phyloP scores from a whole-genome alignment of 2,113 vertebrate species.

The Centrocercus urophasianus region DNA sequence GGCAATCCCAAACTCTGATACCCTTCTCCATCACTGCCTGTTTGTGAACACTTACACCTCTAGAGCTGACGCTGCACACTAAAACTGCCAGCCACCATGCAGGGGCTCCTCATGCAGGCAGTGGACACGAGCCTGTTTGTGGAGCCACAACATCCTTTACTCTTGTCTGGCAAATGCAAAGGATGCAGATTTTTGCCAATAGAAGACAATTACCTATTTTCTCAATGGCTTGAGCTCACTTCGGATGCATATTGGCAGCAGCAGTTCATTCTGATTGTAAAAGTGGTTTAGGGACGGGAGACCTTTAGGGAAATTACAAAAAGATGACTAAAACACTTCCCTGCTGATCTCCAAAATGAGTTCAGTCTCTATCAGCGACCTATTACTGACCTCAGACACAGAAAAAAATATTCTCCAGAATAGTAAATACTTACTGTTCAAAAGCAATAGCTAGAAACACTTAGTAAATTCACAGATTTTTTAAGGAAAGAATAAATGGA shows the following conservation, averaged over 20 bases:
- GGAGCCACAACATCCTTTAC: not conserved
- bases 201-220: not conserved
- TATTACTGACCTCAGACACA: not conserved
- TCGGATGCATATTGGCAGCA: not conserved
- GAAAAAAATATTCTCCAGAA: not conserved
- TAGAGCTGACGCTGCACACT: fast-evolving
- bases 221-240: not conserved
- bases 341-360: not conserved
- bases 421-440: not conserved
- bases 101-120: not conserved
- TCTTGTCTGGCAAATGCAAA: not conserved
- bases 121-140: fast-evolving
- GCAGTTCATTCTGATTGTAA: not conserved
- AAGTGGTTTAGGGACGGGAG: not conserved
- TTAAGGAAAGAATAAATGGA: not conserved
- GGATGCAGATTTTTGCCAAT: not conserved
- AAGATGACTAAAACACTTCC: not conserved
- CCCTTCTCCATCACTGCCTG: fast-evolving
- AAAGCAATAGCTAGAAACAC: not conserved
- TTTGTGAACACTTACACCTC: fast-evolving
- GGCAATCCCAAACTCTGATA: not conserved
- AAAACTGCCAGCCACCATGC: fast-evolving
- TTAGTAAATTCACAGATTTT: not conserved
- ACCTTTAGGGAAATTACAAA: not conserved
- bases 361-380: not conserved